Conservation (phyloP, 2,113 vertebrate genomes). For the Mungos mungo region DNA sequence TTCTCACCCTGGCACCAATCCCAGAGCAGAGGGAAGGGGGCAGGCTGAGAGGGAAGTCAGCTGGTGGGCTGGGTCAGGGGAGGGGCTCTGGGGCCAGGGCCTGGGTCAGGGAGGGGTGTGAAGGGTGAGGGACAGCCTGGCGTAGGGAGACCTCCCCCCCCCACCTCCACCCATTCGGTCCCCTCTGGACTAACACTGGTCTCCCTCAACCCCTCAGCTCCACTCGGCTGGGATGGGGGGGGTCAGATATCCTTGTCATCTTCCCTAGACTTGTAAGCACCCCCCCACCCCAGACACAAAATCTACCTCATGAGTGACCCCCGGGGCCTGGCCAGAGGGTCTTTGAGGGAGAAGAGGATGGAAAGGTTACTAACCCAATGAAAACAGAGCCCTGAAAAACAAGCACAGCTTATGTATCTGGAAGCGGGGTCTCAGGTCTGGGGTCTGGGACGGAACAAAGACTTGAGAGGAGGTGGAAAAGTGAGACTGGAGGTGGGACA, state of each 20-base stretch:
- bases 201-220: not conserved
- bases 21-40: slow-evolving; percentile 64
- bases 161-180: not conserved
- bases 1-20: slow-evolving; percentile 74
- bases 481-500: not conserved
- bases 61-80: not conserved
- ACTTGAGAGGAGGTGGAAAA: not conserved
- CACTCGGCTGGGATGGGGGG: not conserved
- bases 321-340: not conserved
- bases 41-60: slow-evolving; percentile 49
- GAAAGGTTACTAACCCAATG: not conserved
- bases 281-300: not conserved
- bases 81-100: not conserved
- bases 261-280: not conserved
- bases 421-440: not conserved
- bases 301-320: not conserved
- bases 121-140: not conserved
- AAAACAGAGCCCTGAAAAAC: not conserved
- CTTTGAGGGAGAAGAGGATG: not conserved
- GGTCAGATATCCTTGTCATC: not conserved
- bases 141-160: not conserved
- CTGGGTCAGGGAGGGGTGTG: not conserved
- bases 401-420: not conserved
- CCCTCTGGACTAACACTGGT: not conserved
- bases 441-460: not conserved